phyloP scores from a whole-genome alignment of 2,797 vertebrate species.

The Peromyscus nudipes region DNA sequence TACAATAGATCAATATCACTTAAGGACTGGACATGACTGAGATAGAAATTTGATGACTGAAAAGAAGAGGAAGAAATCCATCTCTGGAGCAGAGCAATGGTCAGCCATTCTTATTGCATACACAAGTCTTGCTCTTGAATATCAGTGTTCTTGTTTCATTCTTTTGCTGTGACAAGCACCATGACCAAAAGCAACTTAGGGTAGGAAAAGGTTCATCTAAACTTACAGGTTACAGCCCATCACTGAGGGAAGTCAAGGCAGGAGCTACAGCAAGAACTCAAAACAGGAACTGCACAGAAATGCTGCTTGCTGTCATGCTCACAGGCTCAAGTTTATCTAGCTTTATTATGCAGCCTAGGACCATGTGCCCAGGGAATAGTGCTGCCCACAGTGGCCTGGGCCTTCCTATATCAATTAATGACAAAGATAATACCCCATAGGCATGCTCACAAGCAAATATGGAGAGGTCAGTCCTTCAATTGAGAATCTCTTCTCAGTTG shows the following conservation, averaged over 20 bases:
- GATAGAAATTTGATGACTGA: not conserved
- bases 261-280: not conserved
- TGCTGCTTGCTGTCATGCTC: not conserved
- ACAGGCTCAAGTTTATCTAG: not conserved
- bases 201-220: not conserved
- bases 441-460: not conserved
- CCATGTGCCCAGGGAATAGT: not conserved
- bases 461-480: not conserved
- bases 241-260: not conserved
- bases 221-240: not conserved
- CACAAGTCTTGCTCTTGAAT: not conserved
- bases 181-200: not conserved
- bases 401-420: not conserved
- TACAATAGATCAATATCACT: not conserved
- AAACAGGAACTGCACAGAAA: not conserved
- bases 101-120: not conserved
- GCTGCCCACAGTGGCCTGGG: not conserved
- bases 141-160: not conserved
- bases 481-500: not conserved
- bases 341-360: not conserved
- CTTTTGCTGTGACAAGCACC: not conserved
- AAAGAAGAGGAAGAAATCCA: not conserved
- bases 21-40: not conserved
- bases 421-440: not conserved
- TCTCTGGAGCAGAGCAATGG: not conserved